A percentile compares a stretch with the other conserved stretches of the same genome.
Evolutionary conservation across 2,113 vertebrate species (phyloP).

Genomic region (Hucho hucho): DNA sequence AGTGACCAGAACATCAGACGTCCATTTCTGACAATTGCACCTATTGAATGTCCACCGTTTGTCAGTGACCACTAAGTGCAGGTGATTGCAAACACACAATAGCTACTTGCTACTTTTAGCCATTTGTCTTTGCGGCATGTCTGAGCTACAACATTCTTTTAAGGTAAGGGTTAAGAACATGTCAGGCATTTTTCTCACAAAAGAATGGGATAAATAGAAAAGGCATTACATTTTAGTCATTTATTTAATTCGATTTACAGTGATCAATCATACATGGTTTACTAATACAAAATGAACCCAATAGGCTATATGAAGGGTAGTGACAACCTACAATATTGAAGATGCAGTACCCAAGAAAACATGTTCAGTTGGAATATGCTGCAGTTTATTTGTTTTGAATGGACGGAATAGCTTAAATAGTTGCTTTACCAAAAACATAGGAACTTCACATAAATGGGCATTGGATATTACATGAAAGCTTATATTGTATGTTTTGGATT

Average conservation of each 20-base stretch:
- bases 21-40: too few species aligned
- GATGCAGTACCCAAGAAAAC: conserved; percentile 22
- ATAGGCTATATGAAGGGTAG: background rate
- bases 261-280: conserved; percentile 31
- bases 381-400: background rate
- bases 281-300: conserved; percentile 7
- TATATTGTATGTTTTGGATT: conserved; percentile 9
- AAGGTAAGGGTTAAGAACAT: too few species aligned
- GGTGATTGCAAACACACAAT: too few species aligned
- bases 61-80: too few species aligned
- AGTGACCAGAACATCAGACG: too few species aligned
- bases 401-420: conserved; percentile 14
- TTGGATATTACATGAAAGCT: conserved; percentile 23
- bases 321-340: conserved; percentile 1
- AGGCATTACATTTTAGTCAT: conserved; percentile 42
- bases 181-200: background rate
- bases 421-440: conserved; percentile 11
- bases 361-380: background rate
- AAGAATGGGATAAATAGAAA: conserved; percentile 17
- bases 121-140: too few species aligned
- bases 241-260: conserved; percentile 63
- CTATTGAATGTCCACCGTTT: too few species aligned
- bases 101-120: too few species aligned
- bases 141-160: too few species aligned
- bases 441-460: background rate